phyloP scores from a whole-genome alignment of 2,888 invertebrate genomes.

The Ormyrus nitidulus region DNA sequence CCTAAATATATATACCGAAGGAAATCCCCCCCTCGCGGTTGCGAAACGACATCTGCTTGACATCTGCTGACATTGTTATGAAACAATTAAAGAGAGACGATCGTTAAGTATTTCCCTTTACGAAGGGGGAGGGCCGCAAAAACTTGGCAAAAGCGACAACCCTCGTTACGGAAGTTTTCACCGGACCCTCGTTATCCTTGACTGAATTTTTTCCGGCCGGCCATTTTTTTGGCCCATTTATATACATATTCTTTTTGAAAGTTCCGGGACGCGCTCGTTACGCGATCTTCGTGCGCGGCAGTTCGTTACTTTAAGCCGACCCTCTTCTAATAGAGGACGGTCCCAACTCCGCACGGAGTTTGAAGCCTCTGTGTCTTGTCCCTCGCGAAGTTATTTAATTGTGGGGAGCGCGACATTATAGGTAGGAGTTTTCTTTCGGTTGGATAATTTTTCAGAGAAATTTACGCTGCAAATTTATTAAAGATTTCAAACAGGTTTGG shows the following conservation, averaged over 20 bases:
- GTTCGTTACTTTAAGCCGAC: constrained; percentile 33
- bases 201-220: neutral
- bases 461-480: no score
- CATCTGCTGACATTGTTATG: constrained; percentile 25
- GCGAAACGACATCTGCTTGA: constrained; percentile 22
- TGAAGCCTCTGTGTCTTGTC: neutral
- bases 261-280: neutral
- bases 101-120: neutral
- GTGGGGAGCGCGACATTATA: neutral
- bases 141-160: constrained; percentile 31
- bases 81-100: constrained; percentile 42
- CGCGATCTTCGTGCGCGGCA: neutral
- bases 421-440: neutral
- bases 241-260: constrained; percentile 28
- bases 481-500: no score
- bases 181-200: constrained; percentile 54
- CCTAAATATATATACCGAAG: neutral
- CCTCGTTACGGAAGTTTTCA: constrained; percentile 60
- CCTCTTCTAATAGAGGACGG: constrained; percentile 18
- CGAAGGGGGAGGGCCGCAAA: neutral
- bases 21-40: neutral
- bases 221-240: neutral
- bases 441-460: no score
- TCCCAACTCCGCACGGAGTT: neutral
- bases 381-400: constrained; percentile 31